Base-by-base conservation (phyloP, 2,888 invertebrate species). In the Plebejus anna region DNA sequence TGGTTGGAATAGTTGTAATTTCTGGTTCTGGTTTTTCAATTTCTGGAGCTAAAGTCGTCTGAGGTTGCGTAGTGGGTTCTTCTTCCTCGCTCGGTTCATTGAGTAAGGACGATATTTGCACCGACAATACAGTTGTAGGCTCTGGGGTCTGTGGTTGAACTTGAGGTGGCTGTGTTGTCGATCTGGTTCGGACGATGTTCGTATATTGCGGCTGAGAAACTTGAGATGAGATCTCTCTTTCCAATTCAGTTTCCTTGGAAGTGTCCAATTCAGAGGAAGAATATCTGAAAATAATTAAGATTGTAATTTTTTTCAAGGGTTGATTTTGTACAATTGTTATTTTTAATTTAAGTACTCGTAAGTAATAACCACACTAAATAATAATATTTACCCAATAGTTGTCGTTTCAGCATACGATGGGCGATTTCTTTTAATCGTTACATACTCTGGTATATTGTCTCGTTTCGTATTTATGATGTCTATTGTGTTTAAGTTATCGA, bases 371-470 rank as follows among this genome's bases (percentile, higher is more conserved):
- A 51, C 13, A 16, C 16, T 4, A 57, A 72, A 5, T 42, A 5
- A 72, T 78, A 55, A 59, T 75, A 86, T 92, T 90, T 88, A 95
- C 95, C 90, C 92, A 36, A 87, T 84, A 76, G 95, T 94, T 11
- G 94, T 91, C 13, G 91, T 83, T 82, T 93, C 94, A 80, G 90
- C 90, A 6, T 94, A 90, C 4, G 92, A 91, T 1, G 94, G 95
- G 80, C 95, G 91, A 78, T 94, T 94, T 82, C 96, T 90, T 82
- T 95, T 94, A 66, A 97, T 96, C 2, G 96, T 96, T 2, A 96
- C 95, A 82, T 96, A 96, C 83, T 96, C 95, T 1, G 96, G 96
- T 59, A 87, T 82, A 77, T 87, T 89, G 75, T 92, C 92, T 61
- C 89, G 85, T 32, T 91, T 84, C 0, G 88, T 83, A 70, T 82